Evolutionary conservation across 2,113 vertebrate species (phyloP), one percentile per base, ranked within the genome.

Genomic region (Protobothrops flavoviridis): DNA sequence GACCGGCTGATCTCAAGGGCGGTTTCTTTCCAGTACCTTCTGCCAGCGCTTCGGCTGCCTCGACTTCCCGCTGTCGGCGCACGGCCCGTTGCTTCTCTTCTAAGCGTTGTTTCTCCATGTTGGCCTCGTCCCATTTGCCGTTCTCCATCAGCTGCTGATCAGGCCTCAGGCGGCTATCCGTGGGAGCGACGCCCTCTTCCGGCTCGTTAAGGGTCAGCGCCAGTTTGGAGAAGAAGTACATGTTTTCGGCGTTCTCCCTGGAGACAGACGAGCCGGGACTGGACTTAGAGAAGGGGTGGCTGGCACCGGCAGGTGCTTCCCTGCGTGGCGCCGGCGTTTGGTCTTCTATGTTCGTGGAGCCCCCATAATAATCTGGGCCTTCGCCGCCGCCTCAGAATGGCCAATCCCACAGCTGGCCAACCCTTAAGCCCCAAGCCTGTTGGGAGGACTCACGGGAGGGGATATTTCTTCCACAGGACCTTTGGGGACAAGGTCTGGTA

Each of bases 81-180:
- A 98, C 98, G 0, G 98, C 92, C 48, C 99, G 97, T 96, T 99
- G 99, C 89, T 97, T 98, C 92, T 99, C 99, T 96, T 99, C 99
- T 93, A 99, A 95, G 89, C 99, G 95, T 97, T 99, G 99, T 95
- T 99, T 99, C 95, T 99, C 98, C 17, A 93, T 94, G 33, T 99
- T 99, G 81, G 99, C 99, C 91, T 99, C 98, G 0, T 99, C 99
- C 99, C 99, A 99, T 91, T 98, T 98, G 26, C 99, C 99, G 2
- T 96, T 98, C 97, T 99, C 99, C 99, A 99, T 99, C 0, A 99
- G 97, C 45, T 98, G 96, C 98, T 99, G 99, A 97, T 99, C 99
- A 0, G 99, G 99, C 29, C 99, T 94, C 95, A 98, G 97, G 15
- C 99, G 98, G 94, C 99, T 99, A 97, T 99, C 99, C 0, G 99